Base-by-base conservation (phyloP, 92 coral and sea anemone species). In the Scolanthus callimorphus region DNA sequence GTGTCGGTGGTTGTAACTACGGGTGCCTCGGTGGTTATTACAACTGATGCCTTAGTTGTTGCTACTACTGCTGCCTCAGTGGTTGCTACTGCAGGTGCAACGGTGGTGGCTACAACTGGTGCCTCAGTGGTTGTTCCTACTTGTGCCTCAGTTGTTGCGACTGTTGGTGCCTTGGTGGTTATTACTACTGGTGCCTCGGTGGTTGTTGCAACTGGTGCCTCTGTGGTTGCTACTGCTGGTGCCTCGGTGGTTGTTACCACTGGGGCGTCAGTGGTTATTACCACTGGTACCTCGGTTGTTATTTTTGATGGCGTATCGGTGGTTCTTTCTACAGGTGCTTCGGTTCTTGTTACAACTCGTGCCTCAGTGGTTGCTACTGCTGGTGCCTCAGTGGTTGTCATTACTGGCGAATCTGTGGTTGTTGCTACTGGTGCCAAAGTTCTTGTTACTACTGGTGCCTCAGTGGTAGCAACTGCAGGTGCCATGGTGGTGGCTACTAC, bases 1-100 rank as follows among this genome's bases (percentile, higher is more conserved):
- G 64, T 34, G 11, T 54, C 60, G 1, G 63, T 23, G 57, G 57
- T 59, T 11, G 17, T 64, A 1, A 31, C 39, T 13, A 1, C 41
- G 1, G 60, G 25, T 23, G 57, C 24, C 57, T 25, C 41, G 12
- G 60, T 37, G 25, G 38, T n/a, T n/a, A n/a, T n/a, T n/a, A n/a
- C n/a, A n/a, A n/a, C n/a, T n/a, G n/a, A 6, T 34, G 41, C 41
- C 8, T 6, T 15, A 34, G 41, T 15, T 34, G 41, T 34, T 34
- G 41, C 15, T 15, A 4, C 41, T 4, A 4, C 41, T 4, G 41
- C 8, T 34, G 41, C 41, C 41, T 4, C 15, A 34, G 41, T 34
- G 41, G 41, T 34, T 34, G 6, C 41, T 34, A 34, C 8, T 34
- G 22, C 57, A 51, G 22, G 27, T 1, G 22, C 13, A 9, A 8